Evolutionary conservation across 2,113 vertebrate genomes (phyloP).

Genomic region (Brachypodius melanocephalos): DNA sequence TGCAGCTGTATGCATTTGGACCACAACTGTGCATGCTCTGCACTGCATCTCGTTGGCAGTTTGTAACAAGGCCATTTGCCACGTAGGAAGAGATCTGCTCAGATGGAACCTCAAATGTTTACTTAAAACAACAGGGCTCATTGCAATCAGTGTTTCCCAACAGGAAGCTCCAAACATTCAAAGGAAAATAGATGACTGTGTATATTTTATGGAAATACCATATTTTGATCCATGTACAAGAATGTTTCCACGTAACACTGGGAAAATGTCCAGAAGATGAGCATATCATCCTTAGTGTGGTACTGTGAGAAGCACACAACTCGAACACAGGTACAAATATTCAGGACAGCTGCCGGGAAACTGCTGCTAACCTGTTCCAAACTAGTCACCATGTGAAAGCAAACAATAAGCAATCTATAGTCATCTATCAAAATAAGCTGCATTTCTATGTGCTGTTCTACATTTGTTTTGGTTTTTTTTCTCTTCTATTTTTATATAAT

Average conservation of each 20-base stretch:
- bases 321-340: background rate
- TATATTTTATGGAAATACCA: background rate
- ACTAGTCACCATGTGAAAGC: background rate
- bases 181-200: background rate
- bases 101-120: background rate
- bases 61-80: background rate
- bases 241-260: background rate
- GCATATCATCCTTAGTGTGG: background rate
- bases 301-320: background rate
- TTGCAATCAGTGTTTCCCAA: background rate
- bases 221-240: background rate
- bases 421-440: background rate
- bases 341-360: background rate
- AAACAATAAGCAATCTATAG: background rate
- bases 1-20: background rate
- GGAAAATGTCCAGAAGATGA: background rate
- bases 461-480: background rate
- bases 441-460: background rate
- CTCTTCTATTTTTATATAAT: constrained; percentile 8
- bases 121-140: background rate
- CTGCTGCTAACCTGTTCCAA: background rate
- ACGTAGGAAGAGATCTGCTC: background rate
- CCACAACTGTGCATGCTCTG: background rate
- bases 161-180: background rate
- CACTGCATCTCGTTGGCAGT: background rate